Conservation (phyloP, 2,888 invertebrate species). For the Apocheima hispidaria region DNA sequence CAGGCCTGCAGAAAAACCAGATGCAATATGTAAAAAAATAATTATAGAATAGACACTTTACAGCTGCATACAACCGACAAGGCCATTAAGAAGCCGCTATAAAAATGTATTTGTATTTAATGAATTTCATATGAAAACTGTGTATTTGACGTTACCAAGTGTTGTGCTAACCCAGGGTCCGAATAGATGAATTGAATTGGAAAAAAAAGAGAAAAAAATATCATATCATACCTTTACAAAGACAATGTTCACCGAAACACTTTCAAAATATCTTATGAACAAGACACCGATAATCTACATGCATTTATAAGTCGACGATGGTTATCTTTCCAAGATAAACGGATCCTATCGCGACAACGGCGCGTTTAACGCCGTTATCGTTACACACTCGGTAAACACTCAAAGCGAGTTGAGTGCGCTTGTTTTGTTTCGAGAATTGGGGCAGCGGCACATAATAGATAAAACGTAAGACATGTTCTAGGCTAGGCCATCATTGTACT, state of each 20-base stretch:
- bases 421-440: neutral
- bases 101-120: too few relatives aligned
- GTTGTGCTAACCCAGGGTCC: too few relatives aligned
- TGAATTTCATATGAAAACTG: too few relatives aligned
- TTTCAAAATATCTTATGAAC: conserved; percentile 1
- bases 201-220: neutral
- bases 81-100: too few relatives aligned
- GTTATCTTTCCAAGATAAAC: conserved; percentile 21
- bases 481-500: neutral
- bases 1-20: too few relatives aligned
- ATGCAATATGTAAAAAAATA: too few relatives aligned
- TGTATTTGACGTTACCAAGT: too few relatives aligned
- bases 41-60: too few relatives aligned
- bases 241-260: neutral
- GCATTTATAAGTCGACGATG: conserved; percentile 2
- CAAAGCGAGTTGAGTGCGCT: neutral
- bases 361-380: conserved; percentile 29
- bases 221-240: conserved; percentile 1
- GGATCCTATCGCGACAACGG: conserved; percentile 26
- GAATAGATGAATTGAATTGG: too few relatives aligned
- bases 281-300: conserved; percentile 1
- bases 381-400: conserved; percentile 12
- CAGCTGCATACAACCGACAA: too few relatives aligned
- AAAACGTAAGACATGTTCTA: neutral
- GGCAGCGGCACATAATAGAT: conserved; percentile 5